phyloP scores from a whole-genome alignment of 2,888 invertebrate species.

The Pomacea canaliculata region DNA sequence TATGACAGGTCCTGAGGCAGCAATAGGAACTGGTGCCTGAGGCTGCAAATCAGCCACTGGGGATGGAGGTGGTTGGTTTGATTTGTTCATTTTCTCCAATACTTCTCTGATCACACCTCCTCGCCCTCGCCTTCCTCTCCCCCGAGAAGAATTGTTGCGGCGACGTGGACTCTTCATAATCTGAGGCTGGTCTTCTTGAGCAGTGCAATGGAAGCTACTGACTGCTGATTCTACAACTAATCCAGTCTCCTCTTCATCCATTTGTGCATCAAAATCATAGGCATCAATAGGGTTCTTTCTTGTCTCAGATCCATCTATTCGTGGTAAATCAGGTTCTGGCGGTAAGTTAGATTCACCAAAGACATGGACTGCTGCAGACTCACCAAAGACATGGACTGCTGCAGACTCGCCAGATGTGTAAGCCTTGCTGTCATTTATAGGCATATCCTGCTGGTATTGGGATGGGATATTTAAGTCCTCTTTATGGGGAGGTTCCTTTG shows the following conservation, averaged over 20 bases:
- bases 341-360: slow-evolving; percentile 13
- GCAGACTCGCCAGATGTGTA: slow-evolving; percentile 4
- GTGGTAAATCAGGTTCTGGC: slow-evolving; percentile 4
- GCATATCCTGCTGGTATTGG: not conserved
- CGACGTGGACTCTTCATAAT: slow-evolving; percentile 16
- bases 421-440: slow-evolving; percentile 1
- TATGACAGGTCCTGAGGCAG: not conserved
- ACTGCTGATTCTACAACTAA: slow-evolving; percentile 7
- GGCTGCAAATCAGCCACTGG: slow-evolving; percentile 3
- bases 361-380: not conserved
- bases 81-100: not conserved
- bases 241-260: slow-evolving; percentile 26
- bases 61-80: slow-evolving; percentile 2
- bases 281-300: slow-evolving; percentile 32
- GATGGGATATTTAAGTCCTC: not conserved
- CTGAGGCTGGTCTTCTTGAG: slow-evolving; percentile 10
- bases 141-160: slow-evolving; percentile 3
- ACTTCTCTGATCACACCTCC: slow-evolving; percentile 11
- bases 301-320: slow-evolving; percentile 5
- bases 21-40: slow-evolving; percentile 24
- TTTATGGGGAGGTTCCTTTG: slow-evolving; percentile 13
- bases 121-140: slow-evolving; percentile 18
- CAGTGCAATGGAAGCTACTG: slow-evolving; percentile 1
- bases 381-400: not conserved
- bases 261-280: slow-evolving; percentile 35